phyloP scores from a whole-genome alignment of 2,113 vertebrate species.

The Phaethornis superciliosus region DNA sequence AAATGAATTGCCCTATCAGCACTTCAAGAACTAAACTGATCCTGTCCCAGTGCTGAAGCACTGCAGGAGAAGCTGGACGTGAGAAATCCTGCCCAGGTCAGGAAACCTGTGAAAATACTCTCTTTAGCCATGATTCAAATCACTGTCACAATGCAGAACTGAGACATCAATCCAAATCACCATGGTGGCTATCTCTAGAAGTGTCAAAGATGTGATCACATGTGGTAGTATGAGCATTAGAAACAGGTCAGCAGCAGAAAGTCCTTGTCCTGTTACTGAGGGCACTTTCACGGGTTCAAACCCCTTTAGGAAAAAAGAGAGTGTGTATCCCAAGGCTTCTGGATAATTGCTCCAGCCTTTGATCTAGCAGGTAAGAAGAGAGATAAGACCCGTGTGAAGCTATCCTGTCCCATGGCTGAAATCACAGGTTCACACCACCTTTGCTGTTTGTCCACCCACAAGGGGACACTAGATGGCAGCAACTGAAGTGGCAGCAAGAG shows the following conservation, averaged over 20 bases:
- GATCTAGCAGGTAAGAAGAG: background rate
- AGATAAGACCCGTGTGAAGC: background rate
- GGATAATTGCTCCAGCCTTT: background rate
- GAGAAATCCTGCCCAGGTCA: background rate
- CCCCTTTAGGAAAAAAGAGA: background rate
- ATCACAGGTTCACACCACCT: background rate
- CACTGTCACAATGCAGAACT: background rate
- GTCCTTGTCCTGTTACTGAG: background rate
- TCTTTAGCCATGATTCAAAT: background rate
- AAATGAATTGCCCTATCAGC: background rate
- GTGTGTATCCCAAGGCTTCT: background rate
- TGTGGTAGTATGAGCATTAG: background rate
- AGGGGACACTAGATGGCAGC: conserved; percentile 67
- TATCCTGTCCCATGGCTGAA: background rate
- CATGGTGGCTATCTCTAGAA: background rate
- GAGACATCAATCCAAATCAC: background rate
- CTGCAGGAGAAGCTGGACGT: background rate
- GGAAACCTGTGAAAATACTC: background rate
- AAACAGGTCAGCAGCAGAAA: background rate
- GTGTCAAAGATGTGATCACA: background rate
- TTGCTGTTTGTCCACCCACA: background rate
- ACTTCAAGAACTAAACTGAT: background rate
- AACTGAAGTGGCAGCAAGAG: conserved; percentile 14
- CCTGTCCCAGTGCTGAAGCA: background rate
- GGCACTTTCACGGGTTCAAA: background rate